Conservation (phyloP, 23 tunicate species). For the Clavelina lepadiformis region DNA sequence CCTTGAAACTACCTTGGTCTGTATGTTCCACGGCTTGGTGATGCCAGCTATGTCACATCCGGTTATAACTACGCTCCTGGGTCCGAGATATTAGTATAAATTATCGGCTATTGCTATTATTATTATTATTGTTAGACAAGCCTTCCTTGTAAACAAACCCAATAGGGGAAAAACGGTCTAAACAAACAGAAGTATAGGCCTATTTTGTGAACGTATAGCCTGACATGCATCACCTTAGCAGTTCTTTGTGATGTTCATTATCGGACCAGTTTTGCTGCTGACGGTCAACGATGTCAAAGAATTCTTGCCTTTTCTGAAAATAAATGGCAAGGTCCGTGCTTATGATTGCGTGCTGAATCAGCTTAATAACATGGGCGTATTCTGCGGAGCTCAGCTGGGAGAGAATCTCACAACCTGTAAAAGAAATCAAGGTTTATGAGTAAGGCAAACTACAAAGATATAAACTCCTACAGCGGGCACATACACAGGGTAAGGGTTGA, state of each 20-base stretch:
- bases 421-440: background rate
- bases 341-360: slow-evolving; percentile 82
- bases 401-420: slow-evolving; percentile 82
- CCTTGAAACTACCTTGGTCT: slow-evolving; percentile 94
- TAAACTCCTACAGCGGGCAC: too few relatives aligned
- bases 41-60: slow-evolving; percentile 95
- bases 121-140: too few relatives aligned
- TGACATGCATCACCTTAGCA: slow-evolving; percentile 61
- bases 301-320: slow-evolving; percentile 55
- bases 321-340: slow-evolving; percentile 91
- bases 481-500: too few relatives aligned
- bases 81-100: too few relatives aligned
- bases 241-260: slow-evolving; percentile 36
- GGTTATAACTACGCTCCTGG: slow-evolving; percentile 79
- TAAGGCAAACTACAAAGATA: too few relatives aligned
- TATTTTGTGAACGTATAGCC: background rate
- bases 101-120: too few relatives aligned
- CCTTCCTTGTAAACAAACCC: too few relatives aligned
- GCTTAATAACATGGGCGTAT: slow-evolving; percentile 66
- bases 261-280: slow-evolving; percentile 49
- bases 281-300: slow-evolving; percentile 39
- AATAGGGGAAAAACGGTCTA: background rate
- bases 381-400: slow-evolving; percentile 69
- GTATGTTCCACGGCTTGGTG: slow-evolving; percentile 87
- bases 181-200: background rate